Evolutionary conservation across 2,888 invertebrate genomes (phyloP).

Genomic region (Sylvicola cinctus): DNA sequence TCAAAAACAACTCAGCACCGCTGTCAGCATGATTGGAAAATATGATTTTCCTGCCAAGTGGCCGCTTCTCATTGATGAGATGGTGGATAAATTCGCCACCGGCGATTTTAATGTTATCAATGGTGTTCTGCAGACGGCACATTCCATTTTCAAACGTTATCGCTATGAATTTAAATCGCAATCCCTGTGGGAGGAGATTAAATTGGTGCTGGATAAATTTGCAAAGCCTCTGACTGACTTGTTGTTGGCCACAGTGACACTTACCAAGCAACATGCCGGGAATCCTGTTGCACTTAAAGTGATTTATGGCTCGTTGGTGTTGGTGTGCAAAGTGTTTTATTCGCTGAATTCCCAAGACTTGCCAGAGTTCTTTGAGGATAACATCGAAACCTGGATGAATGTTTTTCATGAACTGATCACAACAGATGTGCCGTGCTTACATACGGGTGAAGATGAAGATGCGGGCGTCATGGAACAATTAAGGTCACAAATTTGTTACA

Average conservation of each 20-base stretch:
- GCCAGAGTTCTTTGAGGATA: slow-evolving; percentile 98
- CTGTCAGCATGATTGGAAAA: slow-evolving; percentile 88
- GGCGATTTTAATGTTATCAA: slow-evolving; percentile 90
- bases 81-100: slow-evolving; percentile 79
- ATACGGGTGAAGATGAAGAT: slow-evolving; percentile 57
- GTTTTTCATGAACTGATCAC: slow-evolving; percentile 67
- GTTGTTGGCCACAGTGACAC: slow-evolving; percentile 70
- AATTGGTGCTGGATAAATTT: slow-evolving; percentile 83
- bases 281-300: slow-evolving; percentile 65
- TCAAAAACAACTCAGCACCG: slow-evolving; percentile 88
- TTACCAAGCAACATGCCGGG: slow-evolving; percentile 54
- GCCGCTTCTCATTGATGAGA: slow-evolving; percentile 80
- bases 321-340: slow-evolving; percentile 89
- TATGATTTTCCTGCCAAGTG: slow-evolving; percentile 94
- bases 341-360: slow-evolving; percentile 94
- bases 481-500: slow-evolving; percentile 91
- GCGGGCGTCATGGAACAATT: slow-evolving; percentile 78
- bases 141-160: slow-evolving; percentile 91
- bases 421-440: slow-evolving; percentile 52
- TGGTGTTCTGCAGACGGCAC: slow-evolving; percentile 84
- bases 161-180: slow-evolving; percentile 92
- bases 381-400: slow-evolving; percentile 89
- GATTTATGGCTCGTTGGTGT: slow-evolving; percentile 70
- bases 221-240: slow-evolving; percentile 86
- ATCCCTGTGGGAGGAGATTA: slow-evolving; percentile 89